Evolutionary conservation across 2,113 vertebrate species (phyloP).

Genomic region (Dascyllus trimaculatus): DNA sequence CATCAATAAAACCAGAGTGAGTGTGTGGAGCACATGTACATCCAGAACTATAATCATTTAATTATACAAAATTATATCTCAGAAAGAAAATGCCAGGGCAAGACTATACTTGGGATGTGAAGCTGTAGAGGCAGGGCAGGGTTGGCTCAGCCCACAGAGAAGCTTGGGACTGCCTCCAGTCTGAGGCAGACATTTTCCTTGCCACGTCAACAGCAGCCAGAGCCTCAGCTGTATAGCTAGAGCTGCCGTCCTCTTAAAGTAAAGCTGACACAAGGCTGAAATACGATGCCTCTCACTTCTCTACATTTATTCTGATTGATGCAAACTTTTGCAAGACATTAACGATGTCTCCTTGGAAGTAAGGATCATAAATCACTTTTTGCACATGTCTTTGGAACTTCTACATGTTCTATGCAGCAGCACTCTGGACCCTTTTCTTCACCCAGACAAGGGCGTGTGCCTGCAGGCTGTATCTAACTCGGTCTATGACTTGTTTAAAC

Average conservation of each 20-base stretch:
- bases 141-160: slow-evolving; percentile 47
- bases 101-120: slow-evolving; percentile 8
- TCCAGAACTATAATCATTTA: neutral
- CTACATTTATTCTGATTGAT: neutral
- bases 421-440: neutral
- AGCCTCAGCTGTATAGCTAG: slow-evolving; percentile 27
- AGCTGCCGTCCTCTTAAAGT: slow-evolving; percentile 20
- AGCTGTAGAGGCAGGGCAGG: neutral
- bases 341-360: neutral
- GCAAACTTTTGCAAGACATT: slow-evolving; percentile 13
- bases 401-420: neutral
- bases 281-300: slow-evolving; percentile 34
- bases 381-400: neutral
- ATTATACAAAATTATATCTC: neutral
- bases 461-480: slow-evolving; percentile 27
- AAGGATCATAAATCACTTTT: neutral
- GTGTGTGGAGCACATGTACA: neutral
- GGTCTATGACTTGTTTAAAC: slow-evolving; percentile 26
- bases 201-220: slow-evolving; percentile 74
- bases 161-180: slow-evolving; percentile 29
- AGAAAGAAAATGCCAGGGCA: slow-evolving; percentile 5
- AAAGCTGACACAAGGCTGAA: slow-evolving; percentile 37
- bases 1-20: neutral
- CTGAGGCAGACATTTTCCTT: slow-evolving; percentile 53
- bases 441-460: slow-evolving; percentile 20